A percentile compares a stretch with the other conserved stretches of the same genome.
These are phyloP conservation scores for Cantharis lateralis DNA, from an alignment of 2,888 invertebrate genomes.

Conservation along the genomic window DNA sequence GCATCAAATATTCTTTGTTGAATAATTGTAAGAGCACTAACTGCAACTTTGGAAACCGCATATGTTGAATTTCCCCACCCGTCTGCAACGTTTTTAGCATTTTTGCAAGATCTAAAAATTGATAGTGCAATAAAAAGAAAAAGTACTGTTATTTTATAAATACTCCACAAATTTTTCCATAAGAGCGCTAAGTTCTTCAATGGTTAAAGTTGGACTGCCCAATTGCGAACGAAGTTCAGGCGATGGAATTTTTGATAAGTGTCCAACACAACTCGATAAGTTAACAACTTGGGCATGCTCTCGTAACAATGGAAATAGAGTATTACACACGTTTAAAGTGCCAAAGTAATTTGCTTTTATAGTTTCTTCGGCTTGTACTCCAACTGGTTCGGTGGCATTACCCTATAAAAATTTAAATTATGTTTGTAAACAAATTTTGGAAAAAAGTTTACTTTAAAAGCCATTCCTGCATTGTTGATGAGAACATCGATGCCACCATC, in stretches of 20 bases:
- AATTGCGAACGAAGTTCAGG: conserved; percentile 62
- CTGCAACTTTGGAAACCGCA: conserved; percentile 73
- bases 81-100: conserved; percentile 36
- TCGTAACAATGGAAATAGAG: conserved; percentile 72
- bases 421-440: background rate
- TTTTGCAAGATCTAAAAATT: conserved; percentile 42
- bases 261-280: conserved; percentile 72
- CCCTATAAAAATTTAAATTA: conserved; percentile 40
- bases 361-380: conserved; percentile 72
- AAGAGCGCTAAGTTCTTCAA: conserved; percentile 47
- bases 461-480: conserved; percentile 78
- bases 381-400: conserved; percentile 64
- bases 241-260: conserved; percentile 64
- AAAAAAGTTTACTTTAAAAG: conserved; percentile 60
- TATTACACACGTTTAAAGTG: conserved; percentile 66
- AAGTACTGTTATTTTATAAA: background rate
- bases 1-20: conserved; percentile 66
- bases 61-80: conserved; percentile 63
- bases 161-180: background rate
- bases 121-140: background rate
- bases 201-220: conserved; percentile 60
- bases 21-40: conserved; percentile 68
- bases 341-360: conserved; percentile 72
- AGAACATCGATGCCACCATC: conserved; percentile 73
- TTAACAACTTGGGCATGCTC: conserved; percentile 76